Percentiles rank a stretch among this genome's conserved stretches.
Evolutionary conservation across 2,797 vertebrate species (phyloP).

Genomic region (Parauchenoglanis punctatus): DNA sequence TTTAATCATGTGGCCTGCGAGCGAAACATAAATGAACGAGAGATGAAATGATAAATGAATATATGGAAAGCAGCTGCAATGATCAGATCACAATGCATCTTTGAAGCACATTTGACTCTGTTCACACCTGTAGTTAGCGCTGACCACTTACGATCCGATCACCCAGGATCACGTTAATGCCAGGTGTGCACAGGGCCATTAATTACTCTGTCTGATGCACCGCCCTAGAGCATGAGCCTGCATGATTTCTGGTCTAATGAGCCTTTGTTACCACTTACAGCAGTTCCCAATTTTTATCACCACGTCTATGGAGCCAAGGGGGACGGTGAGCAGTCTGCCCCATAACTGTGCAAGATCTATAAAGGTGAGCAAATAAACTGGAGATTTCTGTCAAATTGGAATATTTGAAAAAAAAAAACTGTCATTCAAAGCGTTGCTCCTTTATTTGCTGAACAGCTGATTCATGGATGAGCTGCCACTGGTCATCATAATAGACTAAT

Average conservation of each 20-base stretch:
- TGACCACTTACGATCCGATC: no score
- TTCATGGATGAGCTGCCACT: not conserved
- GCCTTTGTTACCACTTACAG: not conserved
- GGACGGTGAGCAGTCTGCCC: not conserved
- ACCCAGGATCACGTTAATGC: no score
- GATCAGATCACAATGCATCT: no score
- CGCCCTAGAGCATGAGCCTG: not conserved
- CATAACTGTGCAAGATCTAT: not conserved
- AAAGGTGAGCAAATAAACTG: not conserved
- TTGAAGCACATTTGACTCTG: no score
- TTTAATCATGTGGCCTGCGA: not conserved
- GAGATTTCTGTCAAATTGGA: not conserved
- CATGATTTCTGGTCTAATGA: not conserved
- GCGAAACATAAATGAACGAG: not conserved
- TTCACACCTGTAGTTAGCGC: no score
- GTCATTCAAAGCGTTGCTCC: not conserved
- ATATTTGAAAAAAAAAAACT: not conserved
- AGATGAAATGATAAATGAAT: no score
- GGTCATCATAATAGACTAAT: not conserved
- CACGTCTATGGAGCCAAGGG: not conserved
- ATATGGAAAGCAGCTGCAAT: no score
- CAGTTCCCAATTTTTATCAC: not conserved
- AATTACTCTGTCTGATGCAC: no score
- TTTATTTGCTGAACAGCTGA: not conserved
- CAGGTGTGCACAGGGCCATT: no score